phyloP scores from a whole-genome alignment of 2,113 vertebrate genomes.

The Mustela lutreola region DNA sequence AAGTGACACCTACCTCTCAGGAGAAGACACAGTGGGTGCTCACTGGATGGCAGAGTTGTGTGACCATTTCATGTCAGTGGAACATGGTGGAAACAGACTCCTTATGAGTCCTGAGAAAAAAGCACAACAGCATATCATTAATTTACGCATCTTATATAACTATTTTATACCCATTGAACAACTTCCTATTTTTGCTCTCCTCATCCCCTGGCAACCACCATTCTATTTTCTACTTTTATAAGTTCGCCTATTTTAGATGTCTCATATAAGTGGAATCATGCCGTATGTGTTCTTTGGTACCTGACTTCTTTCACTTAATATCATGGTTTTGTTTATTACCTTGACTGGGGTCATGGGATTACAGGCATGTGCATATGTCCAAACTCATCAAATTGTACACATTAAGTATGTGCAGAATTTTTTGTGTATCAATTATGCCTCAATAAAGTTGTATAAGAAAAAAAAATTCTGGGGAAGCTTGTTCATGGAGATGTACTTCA shows the following conservation, averaged over 20 bases:
- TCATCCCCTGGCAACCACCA: not conserved
- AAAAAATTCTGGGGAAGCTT: not conserved
- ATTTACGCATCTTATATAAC: not conserved
- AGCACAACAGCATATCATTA: not conserved
- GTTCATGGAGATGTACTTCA: not conserved
- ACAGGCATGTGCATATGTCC: not conserved
- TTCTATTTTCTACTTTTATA: not conserved
- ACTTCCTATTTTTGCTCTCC: not conserved
- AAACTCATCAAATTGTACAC: not conserved
- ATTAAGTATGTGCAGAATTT: not conserved
- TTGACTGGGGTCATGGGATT: not conserved
- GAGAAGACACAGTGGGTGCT: no score
- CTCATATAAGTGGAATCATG: not conserved
- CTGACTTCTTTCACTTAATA: not conserved
- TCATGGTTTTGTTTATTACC: not conserved
- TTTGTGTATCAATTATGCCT: not conserved
- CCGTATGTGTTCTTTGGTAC: not conserved
- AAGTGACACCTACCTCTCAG: rapidly evolving
- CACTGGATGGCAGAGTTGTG: not conserved
- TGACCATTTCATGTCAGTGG: not conserved
- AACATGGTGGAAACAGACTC: not conserved
- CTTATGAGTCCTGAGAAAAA: not conserved
- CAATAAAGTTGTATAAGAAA: not conserved
- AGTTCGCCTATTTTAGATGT: not conserved
- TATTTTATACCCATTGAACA: not conserved